Evolutionary conservation across 2,888 invertebrate species (phyloP), one percentile per base, ranked within the genome.

Genomic region (Tipula confusa): DNA sequence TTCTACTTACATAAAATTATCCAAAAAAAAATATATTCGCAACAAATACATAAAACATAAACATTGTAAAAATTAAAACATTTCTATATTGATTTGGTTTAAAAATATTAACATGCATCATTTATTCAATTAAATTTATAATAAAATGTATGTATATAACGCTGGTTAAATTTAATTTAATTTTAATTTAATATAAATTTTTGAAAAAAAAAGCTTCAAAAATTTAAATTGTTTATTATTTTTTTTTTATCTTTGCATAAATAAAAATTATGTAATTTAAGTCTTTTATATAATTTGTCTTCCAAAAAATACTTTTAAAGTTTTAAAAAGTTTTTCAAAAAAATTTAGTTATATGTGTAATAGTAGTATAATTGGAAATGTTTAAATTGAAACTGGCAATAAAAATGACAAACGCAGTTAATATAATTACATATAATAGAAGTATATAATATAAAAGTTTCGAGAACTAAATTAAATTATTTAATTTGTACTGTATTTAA

Each of bases 41-140:
- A 48, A 48, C 24, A 64, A 24, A 24, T 24, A n/a, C n/a, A n/a
- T n/a, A 64, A 64, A 64, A 24, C 9, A 64, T 9, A 64, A 24
- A 24, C 18, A 7, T 24, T 11, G 5, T 24, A 24, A 64, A 43
- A 64, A 64, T 64, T 64, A 11, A 24, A 43, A 43, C 43, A 9
- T 64, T 24, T 64, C 64, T 64, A 15, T 43, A 15, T 43, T 7
- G 9, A 43, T 64, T 64, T 64, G 24, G 18, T 64, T 24, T 24
- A 64, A 64, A 64, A 64, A 64, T 64, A 11, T 64, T 64, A 64
- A 64, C 64, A 64, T 64, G 24, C 64, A 64, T 64, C 64, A 64
- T 64, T 64, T 64, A 64, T 64, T 64, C 64, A 64, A 64, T 64
- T 64, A 64, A 64, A 24, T 64, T 64, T 64, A 64, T 64, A 64